Evolutionary conservation across 2,888 invertebrate species (phyloP).

Genomic region (Epinotia brunnichana): DNA sequence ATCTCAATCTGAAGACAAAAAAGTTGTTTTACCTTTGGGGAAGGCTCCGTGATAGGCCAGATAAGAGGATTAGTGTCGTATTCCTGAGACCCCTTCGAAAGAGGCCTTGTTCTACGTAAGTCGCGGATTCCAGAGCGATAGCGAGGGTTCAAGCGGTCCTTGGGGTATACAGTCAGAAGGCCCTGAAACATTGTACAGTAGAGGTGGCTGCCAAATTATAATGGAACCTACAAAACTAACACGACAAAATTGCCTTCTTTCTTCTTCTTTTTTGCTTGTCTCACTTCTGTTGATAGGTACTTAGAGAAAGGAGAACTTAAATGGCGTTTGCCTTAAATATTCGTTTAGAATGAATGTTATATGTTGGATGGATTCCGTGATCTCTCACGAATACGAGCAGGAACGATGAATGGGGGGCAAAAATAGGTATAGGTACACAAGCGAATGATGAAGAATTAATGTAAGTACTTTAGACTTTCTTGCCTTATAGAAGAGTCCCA

Average conservation of each 20-base stretch:
- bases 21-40: slow-evolving; percentile 82
- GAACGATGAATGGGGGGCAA: too few relatives aligned
- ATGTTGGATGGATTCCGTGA: too few relatives aligned
- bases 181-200: slow-evolving; percentile 64
- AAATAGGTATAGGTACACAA: not conserved
- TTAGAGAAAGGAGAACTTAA: too few relatives aligned
- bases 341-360: too few relatives aligned
- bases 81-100: slow-evolving; percentile 85
- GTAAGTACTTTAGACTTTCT: slow-evolving; percentile 3
- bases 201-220: not conserved
- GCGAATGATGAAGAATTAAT: not conserved
- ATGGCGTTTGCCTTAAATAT: too few relatives aligned
- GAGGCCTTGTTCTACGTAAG: slow-evolving; percentile 77
- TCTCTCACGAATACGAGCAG: too few relatives aligned
- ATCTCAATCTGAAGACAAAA: not conserved
- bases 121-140: slow-evolving; percentile 79
- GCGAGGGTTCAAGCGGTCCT: slow-evolving; percentile 68
- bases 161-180: slow-evolving; percentile 78
- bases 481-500: slow-evolving; percentile 88
- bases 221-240: not conserved
- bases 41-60: slow-evolving; percentile 87
- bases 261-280: too few relatives aligned
- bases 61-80: slow-evolving; percentile 85
- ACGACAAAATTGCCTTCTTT: too few relatives aligned
- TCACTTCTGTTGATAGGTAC: too few relatives aligned